Evolutionary conservation across 2,113 vertebrate species (phyloP).

Genomic region (Empidonax alnorum): DNA sequence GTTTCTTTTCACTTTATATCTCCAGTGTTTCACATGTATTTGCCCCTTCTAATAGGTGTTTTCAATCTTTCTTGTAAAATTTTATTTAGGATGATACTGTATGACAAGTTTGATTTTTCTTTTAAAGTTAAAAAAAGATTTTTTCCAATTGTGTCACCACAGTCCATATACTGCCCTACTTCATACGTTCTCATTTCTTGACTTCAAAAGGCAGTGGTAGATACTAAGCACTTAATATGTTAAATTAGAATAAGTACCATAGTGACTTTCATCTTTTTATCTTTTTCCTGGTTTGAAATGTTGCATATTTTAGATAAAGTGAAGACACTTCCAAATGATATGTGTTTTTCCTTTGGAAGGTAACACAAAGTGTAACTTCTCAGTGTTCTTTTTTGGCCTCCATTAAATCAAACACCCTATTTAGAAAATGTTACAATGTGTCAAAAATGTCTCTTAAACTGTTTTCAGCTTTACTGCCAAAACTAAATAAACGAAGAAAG

Average conservation of each 20-base stretch:
- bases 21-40: background rate
- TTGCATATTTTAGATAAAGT: background rate
- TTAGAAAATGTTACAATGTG: background rate
- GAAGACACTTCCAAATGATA: background rate
- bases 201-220: background rate
- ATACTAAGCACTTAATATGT: background rate
- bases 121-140: background rate
- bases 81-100: background rate
- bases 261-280: background rate
- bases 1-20: constrained; percentile 3
- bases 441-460: background rate
- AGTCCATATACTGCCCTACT: background rate
- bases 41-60: background rate
- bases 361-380: background rate
- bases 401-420: background rate
- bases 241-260: background rate
- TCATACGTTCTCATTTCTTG: constrained; percentile 6
- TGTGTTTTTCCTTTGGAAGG: background rate
- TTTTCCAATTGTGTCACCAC: background rate
- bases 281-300: background rate
- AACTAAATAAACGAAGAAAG: background rate
- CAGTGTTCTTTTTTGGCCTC: background rate
- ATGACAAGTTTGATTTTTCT: background rate
- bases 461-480: constrained; percentile 7
- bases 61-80: background rate